Percentiles rank a stretch among this genome's conserved stretches.
These are phyloP conservation scores for Linnaemya tessellans DNA, from an alignment of 2,888 invertebrate genomes.

Conservation along the genomic window DNA sequence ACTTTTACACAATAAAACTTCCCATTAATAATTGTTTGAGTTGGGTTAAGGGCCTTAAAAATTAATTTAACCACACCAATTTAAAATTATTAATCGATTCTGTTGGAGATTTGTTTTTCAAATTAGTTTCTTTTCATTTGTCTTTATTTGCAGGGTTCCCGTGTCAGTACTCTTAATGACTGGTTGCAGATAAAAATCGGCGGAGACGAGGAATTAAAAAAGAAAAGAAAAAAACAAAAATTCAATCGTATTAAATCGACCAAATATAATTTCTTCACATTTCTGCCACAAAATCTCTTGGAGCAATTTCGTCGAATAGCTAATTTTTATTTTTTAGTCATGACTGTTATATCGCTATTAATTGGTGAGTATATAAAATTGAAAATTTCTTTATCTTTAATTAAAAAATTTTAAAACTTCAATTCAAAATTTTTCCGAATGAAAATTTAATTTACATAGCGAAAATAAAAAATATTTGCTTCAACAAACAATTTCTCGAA, in stretches of 20 bases:
- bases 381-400: not conserved
- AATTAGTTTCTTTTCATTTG: slow-evolving; percentile 3
- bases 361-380: slow-evolving; percentile 84
- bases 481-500: no score
- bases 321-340: slow-evolving; percentile 92
- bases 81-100: not conserved
- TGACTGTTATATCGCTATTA: slow-evolving; percentile 88
- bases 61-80: not conserved
- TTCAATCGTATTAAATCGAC: slow-evolving; percentile 86
- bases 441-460: no score
- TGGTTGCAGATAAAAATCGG: slow-evolving; percentile 86
- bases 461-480: no score
- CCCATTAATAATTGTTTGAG: not conserved
- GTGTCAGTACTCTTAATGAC: slow-evolving; percentile 85
- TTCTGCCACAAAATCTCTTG: slow-evolving; percentile 91
- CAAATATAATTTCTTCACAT: slow-evolving; percentile 91
- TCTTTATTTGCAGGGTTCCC: slow-evolving; percentile 85
- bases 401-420: no score
- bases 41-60: no score
- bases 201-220: slow-evolving; percentile 84
- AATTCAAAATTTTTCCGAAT: no score
- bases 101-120: not conserved
- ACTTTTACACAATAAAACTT: no score
- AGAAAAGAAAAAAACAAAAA: slow-evolving; percentile 78
- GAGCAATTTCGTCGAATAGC: slow-evolving; percentile 93